Base-by-base conservation (phyloP, 2,888 invertebrate species). In the Belgica antarctica region DNA sequence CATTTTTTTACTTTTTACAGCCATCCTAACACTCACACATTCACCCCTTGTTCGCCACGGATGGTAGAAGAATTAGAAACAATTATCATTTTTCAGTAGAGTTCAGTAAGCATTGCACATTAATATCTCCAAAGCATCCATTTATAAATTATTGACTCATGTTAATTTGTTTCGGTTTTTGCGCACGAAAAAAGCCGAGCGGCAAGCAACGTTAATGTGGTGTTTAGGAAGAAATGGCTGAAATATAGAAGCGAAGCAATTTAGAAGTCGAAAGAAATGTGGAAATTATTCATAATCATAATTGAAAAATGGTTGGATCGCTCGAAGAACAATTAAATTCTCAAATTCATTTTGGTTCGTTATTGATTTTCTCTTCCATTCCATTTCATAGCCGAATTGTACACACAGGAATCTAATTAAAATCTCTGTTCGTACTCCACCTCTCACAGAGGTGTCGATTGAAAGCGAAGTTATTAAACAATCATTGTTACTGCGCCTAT, bases 71-170 rank as follows among this genome's bases (percentile, higher is more conserved):
- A 65, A 65, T 22, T 47, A 46, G 65, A 65, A 65, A 46, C 65
- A 65, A 65, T 65, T 65, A 65, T 36, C 65, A 47, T 47, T 65
- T 47, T 15, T 46, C 28, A 22, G 27, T 65, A 25, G 41, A 17
- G 12, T 17, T 3, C 22, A 65, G 46, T 41, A 28, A 28, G 17
- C 65, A 65, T 63, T 63, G 34, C 65, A 65, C 65, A 65, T 62
- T 62, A 62, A 62, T 65, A 65, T 25, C 15, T 25, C 27, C 27
- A 65, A 63, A 65, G 47, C 46, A 46, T n/a, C 25, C 65, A 47
- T 65, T 65, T 47, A 47, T 47, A 65, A 65, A 65, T 65, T 65
- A 65, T 65, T 65, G 65, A 47, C 65, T 65, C 65, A 65, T 65
- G 46, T 46, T 65, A 65, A 65, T 65, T 65, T 65, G 65, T 65